Evolutionary conservation across 2,797 vertebrate genomes (phyloP).

Genomic region (Dendrocincla tyrannina): DNA sequence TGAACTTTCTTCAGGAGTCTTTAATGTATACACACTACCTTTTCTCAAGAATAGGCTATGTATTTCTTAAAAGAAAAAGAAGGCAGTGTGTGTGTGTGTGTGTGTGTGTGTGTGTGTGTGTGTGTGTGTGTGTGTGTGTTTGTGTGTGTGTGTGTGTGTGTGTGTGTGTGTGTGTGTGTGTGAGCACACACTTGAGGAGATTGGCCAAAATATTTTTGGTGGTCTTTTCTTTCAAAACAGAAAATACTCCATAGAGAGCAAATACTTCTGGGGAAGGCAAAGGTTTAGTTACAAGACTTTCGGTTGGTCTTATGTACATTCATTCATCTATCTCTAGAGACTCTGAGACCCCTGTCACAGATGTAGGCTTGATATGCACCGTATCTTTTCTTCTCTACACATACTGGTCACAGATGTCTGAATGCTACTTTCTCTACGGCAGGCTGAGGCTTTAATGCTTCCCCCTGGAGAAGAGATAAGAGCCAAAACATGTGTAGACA

Average conservation of each 20-base stretch:
- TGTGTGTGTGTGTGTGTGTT: accelerated
- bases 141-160: accelerated
- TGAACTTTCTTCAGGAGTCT: neutral
- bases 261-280: neutral
- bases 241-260: neutral
- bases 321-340: neutral
- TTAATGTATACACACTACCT: neutral
- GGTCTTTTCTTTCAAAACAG: neutral
- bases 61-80: neutral
- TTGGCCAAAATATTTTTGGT: neutral
- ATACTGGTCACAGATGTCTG: constrained; percentile 17
- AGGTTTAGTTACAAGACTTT: neutral
- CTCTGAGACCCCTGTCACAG: neutral
- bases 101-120: neutral
- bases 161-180: accelerated
- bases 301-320: neutral
- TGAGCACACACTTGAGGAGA: neutral
- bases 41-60: neutral
- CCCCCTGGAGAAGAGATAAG: constrained; percentile 37
- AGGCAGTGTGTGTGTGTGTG: accelerated
- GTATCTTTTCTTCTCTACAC: constrained; percentile 17
- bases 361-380: neutral
- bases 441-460: constrained; percentile 27
- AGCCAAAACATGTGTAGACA: constrained; percentile 11
- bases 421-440: constrained; percentile 6